These are phyloP conservation scores for Tarsius wallacei DNA, from an alignment of 2,797 vertebrate genomes.

Conservation along the genomic window DNA sequence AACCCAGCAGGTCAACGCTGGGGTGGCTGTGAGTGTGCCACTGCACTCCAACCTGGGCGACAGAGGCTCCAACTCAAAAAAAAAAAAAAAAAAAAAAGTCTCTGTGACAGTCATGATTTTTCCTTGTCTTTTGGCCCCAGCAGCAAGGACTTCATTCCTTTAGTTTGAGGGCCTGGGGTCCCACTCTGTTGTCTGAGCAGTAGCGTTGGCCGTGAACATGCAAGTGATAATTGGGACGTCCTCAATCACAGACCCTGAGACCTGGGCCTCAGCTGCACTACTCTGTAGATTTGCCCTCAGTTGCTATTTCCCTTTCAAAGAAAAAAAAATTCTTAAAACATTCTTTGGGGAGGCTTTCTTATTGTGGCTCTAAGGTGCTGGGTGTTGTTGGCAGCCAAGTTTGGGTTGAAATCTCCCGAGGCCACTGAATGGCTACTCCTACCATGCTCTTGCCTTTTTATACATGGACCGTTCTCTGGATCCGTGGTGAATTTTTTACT, in stretches of 20 bases:
- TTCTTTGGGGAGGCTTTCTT: neutral
- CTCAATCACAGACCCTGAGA: neutral
- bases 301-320: constrained; percentile 27
- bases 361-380: neutral
- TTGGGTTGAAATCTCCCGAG: constrained; percentile 26
- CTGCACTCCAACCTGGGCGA: too few relatives aligned
- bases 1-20: too few relatives aligned
- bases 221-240: rapidly evolving
- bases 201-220: neutral
- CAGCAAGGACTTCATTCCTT: neutral
- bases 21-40: too few relatives aligned
- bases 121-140: neutral
- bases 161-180: neutral
- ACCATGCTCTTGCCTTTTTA: neutral
- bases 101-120: rapidly evolving
- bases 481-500: constrained; percentile 67
- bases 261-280: neutral
- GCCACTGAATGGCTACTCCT: neutral
- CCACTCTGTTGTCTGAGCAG: neutral
- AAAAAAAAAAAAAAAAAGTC: neutral
- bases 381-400: neutral
- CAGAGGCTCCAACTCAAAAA: too few relatives aligned
- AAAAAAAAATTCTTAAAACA: neutral
- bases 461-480: constrained; percentile 22
- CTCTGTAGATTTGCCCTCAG: neutral